Conservation (phyloP, 2,113 vertebrate genomes). For the Tamias sibiricus region DNA sequence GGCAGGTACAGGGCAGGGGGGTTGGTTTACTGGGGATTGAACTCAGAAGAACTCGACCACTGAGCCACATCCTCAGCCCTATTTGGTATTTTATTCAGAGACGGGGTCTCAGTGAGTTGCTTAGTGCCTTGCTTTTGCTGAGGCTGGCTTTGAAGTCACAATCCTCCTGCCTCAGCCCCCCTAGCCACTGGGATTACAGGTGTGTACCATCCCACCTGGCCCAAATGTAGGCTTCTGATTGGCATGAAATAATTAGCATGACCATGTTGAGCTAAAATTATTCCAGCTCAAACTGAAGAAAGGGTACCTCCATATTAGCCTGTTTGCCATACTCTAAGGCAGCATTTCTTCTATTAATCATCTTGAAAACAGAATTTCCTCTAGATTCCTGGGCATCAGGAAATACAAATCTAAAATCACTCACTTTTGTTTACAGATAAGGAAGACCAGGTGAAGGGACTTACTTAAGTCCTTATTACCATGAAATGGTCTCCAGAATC, state of each 20-base stretch:
- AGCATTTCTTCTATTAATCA: background rate
- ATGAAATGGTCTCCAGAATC: background rate
- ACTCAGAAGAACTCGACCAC: too few species aligned
- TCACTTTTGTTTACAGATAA: background rate
- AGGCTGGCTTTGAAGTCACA: too few species aligned
- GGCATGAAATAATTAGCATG: background rate
- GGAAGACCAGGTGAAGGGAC: background rate
- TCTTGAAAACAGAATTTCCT: constrained; percentile 4
- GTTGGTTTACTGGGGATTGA: too few species aligned
- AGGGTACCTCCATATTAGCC: background rate
- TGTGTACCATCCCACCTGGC: too few species aligned
- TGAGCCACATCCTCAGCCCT: too few species aligned
- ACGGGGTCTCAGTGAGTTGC: too few species aligned
- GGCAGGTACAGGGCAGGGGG: too few species aligned
- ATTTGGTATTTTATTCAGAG: too few species aligned
- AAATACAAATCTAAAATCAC: background rate
- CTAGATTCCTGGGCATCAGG: too few species aligned
- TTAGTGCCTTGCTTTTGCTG: too few species aligned
- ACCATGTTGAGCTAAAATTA: background rate
- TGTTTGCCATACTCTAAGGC: background rate
- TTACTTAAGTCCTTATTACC: background rate
- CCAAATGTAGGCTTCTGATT: background rate
- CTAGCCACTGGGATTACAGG: too few species aligned
- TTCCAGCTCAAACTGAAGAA: background rate
- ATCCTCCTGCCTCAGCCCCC: too few species aligned